phyloP scores from a whole-genome alignment of 1,140 invertebrate species.

The Oreohelix idahoensis region DNA sequence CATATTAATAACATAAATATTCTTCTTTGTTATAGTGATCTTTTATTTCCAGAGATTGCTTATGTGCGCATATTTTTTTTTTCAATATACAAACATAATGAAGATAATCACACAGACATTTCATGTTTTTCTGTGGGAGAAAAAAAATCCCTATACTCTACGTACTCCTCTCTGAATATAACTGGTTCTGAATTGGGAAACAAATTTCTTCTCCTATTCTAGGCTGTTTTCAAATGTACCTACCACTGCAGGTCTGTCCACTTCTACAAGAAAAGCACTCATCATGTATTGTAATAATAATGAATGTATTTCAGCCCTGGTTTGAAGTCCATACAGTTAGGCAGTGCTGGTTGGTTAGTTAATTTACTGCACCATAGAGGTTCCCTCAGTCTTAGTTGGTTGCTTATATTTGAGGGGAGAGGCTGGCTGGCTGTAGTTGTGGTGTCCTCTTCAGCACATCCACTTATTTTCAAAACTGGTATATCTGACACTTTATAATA shows the following conservation, averaged over 20 bases:
- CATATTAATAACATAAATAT: background rate
- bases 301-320: background rate
- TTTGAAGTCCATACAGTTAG: background rate
- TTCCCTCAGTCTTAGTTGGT: no score
- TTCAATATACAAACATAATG: background rate
- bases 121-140: background rate
- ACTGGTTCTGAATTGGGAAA: background rate
- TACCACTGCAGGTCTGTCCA: background rate
- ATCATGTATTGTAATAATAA: background rate
- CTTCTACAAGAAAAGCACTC: background rate
- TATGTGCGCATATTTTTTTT: background rate
- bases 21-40: background rate
- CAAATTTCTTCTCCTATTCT: background rate
- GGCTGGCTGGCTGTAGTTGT: no score
- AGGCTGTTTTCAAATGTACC: background rate
- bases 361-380: background rate
- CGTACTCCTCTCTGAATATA: background rate
- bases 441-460: no score
- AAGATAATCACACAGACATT: background rate
- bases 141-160: background rate
- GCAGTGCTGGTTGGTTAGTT: background rate
- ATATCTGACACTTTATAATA: no score
- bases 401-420: no score
- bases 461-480: no score
- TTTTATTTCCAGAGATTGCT: background rate